Base-by-base conservation (phyloP, 1,140 invertebrate genomes). In the Holotrichia oblita region DNA sequence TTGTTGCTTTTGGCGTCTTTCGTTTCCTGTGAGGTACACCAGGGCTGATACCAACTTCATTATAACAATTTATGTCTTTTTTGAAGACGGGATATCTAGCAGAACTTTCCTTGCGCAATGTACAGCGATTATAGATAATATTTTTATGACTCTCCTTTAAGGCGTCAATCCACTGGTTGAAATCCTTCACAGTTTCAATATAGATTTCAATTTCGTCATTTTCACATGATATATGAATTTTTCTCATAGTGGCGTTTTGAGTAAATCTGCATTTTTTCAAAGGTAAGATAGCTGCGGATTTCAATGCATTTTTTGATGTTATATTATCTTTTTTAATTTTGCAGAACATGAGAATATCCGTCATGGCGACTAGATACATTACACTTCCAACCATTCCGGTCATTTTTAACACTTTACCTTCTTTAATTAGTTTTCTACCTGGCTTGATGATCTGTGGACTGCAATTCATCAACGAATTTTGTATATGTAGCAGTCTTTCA, bases 371-470 rank as follows among this genome's bases (percentile, higher is more conserved):
- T 79, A 90, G 89, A 75, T 89, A 90, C 3, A 88, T 84, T 80
- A 87, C 87, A 34, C 87, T 85, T 76, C 86, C 85, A 17, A 80
- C 82, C 6, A 79, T 87, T 9, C 87, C 87, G 0, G 87, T 88
- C 76, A 94, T 92, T 88, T 93, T 92, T 84, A 91, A 90, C 0
- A 95, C 86, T 24, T 89, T 85, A 12, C 94, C 93, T 86, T 94
- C 92, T 82, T 92, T 93, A 48, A 94, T 89, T 69, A 94, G 88
- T 77, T 89, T 89, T 40, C 93, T 88, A 2, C 92, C 93, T 40
- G 93, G 93, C 79, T 89, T 90, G 0, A 94, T 88, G 55, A 95
- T 90, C 81, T 90, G 91, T 3, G 91, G 91, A 41, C 91, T 89
- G 4, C 88, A 84, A 81, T 91, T 87, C 55, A 87, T 79, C 72